Base-by-base conservation (phyloP, 2,888 invertebrate species). In the Salpingus planirostris region DNA sequence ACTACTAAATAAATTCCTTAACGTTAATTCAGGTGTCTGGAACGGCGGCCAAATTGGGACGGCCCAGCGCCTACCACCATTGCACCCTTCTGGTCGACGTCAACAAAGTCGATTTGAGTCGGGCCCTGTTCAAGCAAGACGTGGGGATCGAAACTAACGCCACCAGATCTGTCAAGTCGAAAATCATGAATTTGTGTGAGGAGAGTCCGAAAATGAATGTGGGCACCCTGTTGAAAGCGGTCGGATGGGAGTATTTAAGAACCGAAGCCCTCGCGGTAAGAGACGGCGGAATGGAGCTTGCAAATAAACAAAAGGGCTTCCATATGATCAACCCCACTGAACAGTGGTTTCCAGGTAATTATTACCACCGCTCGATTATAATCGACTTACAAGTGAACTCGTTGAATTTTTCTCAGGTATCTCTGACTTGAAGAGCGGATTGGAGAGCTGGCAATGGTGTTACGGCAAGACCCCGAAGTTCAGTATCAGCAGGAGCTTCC, bases 41-140 rank as follows among this genome's bases (percentile, higher is more conserved):
- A 47, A 93, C 93, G 28, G 95, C 97, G 27, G 85, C 95, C 1
- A 92, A 92, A 68, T 69, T 96, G 36, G 90, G 90, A 36, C 74
- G 80, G 44, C 74, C 81, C 6, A 82, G 83, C 55, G 86, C 90
- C n/a, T 98, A 97, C 69, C 97, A 98, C 62, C 97, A 97, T 65
- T 93, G 93, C 66, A 97, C 97, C 2, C 73, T 98, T 46, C 72
- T 96, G 60, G 85, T 95, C 40, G 78, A 87, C 55, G 85, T 85
- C 42, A 81, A 91, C 60, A 85, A 87, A 66, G 63, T 73, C 43
- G 73, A 78, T 60, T 70, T 90, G 58, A 77, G 76, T 49, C 71
- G 76, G 49, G 74, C 83, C 34, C 73, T 90, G 38, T 74, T 77
- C 37, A 83, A 78, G 61, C 74, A 78, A 59, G 78, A 84, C 70